Base-by-base conservation (phyloP, 2,888 invertebrate genomes). In the Isotomurus palustris region DNA sequence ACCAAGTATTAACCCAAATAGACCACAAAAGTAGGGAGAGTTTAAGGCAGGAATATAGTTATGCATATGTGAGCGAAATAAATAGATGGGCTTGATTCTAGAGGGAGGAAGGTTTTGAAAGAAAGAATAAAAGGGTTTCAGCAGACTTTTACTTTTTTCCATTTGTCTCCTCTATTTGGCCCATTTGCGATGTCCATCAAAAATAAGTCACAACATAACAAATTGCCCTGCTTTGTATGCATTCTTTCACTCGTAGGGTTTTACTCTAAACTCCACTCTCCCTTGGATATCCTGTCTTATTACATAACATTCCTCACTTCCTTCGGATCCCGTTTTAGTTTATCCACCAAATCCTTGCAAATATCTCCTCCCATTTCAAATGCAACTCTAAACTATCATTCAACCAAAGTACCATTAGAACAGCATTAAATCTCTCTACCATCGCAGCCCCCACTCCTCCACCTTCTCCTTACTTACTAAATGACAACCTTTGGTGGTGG, bases 101-200 rank as follows among this genome's bases (percentile, higher is more conserved):
- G 19, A 8, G 43, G 24, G 43, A 43, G 17, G 28, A 49, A 29
- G 29, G 29, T 49, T 49, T 49, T 5, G 22, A 35, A 49, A 22
- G 14, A 19, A 24, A 22, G 22, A 28, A 22, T 21, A 49, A 49
- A 49, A 12, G 22, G 32, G 2, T 49, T 49, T 49, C 35, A 3
- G 27, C 10, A 47, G 47, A 47, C 47, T 24, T 24, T 28, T 49
- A 35, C 49, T 49, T 35, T 35, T 32, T 35, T 28, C 55, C 49
- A 58, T 58, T 58, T 58, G 58, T 58, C 61, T 61, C 59, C 56
- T 58, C 65, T 60, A 35, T 58, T 55, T 62, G 59, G 58, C 62
- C 65, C 65, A 62, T 62, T 62, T 62, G 52, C 60, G 60, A 55
- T 57, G 62, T 65, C 65, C 62, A 62, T 65, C 65, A 65, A 65